These are phyloP conservation scores for Pygocentrus nattereri DNA, from an alignment of 2,797 vertebrate genomes.

Conservation along the genomic window DNA sequence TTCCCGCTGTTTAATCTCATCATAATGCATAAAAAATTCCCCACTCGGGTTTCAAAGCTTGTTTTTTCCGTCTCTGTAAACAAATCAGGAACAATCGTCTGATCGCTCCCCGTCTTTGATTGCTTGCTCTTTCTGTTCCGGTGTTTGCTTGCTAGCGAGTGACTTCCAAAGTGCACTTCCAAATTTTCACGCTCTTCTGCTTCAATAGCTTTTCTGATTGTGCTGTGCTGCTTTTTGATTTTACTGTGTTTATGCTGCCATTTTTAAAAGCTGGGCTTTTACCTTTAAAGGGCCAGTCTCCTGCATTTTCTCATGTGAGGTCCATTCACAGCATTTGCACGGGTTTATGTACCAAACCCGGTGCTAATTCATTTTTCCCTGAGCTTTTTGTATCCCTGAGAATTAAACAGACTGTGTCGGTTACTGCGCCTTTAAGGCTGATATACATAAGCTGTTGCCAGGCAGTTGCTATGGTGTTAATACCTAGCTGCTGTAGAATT, in stretches of 20 bases:
- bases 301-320: neutral
- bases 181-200: conserved; percentile 2
- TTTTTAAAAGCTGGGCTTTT: neutral
- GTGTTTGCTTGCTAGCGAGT: conserved; percentile 19
- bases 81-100: conserved; percentile 16
- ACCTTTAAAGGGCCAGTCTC: neutral
- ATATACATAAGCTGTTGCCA: no score
- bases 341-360: no score
- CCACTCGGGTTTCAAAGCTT: conserved; percentile 3
- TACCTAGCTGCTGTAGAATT: no score
- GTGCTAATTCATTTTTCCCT: no score
- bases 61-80: conserved; percentile 2
- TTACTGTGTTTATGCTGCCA: neutral
- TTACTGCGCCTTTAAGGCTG: no score
- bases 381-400: neutral
- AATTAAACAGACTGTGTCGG: neutral
- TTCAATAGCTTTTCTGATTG: conserved; percentile 36
- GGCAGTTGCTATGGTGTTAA: no score
- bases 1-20: conserved; percentile 46
- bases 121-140: neutral
- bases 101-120: conserved; percentile 15
- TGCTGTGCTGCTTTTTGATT: conserved; percentile 13
- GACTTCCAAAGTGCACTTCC: neutral
- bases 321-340: no score
- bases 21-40: conserved; percentile 41